Conservation (phyloP, 2,888 invertebrate species). For the Alloscopus bannaensis region DNA sequence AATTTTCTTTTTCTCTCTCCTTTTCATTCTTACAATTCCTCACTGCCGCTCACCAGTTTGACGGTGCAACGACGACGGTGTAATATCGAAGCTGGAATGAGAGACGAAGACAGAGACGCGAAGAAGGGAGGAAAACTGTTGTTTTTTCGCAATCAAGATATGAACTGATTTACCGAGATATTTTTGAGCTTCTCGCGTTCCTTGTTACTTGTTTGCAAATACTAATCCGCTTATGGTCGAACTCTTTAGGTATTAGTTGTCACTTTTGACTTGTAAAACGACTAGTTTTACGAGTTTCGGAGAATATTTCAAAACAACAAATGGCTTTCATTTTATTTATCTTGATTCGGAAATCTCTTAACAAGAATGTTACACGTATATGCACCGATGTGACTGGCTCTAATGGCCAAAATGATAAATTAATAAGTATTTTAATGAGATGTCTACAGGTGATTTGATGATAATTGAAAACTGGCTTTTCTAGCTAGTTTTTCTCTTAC, state of each 20-base stretch:
- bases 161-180: slow-evolving; percentile 40
- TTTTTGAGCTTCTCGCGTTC: slow-evolving; percentile 29
- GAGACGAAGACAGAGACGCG: no score
- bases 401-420: slow-evolving; percentile 62
- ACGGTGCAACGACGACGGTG: no score
- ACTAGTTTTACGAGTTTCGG: slow-evolving; percentile 62
- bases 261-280: slow-evolving; percentile 63
- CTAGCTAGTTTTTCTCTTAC: slow-evolving; percentile 48
- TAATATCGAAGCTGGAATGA: no score
- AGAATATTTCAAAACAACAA: slow-evolving; percentile 58
- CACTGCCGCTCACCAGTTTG: no score
- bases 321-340: slow-evolving; percentile 58
- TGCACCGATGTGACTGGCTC: slow-evolving; percentile 46
- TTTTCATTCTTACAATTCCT: no score
- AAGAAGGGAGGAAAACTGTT: background rate
- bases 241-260: slow-evolving; percentile 54
- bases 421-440: slow-evolving; percentile 64
- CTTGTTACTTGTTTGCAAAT: slow-evolving; percentile 46
- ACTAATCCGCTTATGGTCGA: slow-evolving; percentile 51
- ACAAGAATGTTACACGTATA: slow-evolving; percentile 52
- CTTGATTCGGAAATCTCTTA: slow-evolving; percentile 59
- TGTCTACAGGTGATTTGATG: slow-evolving; percentile 63
- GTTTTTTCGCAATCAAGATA: slow-evolving; percentile 39
- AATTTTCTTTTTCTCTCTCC: no score
- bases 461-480: slow-evolving; percentile 60